Evolutionary conservation across 2,113 vertebrate genomes (phyloP), one percentile per base, ranked within the genome.

Genomic region (Cyphomyrus discorhynchus): DNA sequence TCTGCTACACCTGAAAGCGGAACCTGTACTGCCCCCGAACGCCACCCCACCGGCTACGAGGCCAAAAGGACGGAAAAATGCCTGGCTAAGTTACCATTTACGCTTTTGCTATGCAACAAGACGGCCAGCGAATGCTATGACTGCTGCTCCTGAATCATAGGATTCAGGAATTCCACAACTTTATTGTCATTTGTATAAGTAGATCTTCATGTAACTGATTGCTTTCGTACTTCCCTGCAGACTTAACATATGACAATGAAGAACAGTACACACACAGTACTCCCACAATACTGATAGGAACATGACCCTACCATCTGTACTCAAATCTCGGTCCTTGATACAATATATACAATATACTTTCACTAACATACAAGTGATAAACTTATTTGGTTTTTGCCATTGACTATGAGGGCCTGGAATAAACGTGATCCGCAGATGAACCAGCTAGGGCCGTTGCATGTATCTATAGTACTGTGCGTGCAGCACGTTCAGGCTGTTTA

Each of bases 301-400:
- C n/a, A 66, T 66, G 62, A 27, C 24, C n/a, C 24, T 66, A 27
- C n/a, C 2, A 8, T 27, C 3, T 27, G 10, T 66, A 66, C 62
- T 27, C 9, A 66, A 66, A 66, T 66, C 62, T 31, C 13, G 3
- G 2, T 27, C 9, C 9, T 66, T 66, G 62, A 11, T 27, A 66
- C n/a, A 27, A 3, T 27, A 27, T 66, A 66, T 66, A 31, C 9
- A 27, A 27, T 27, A 27, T 27, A 31, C 58, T 9, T 62, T 27
- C n/a, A 66, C 4, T 66, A 66, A 66, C n/a, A 66, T 66, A 27
- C 19, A 66, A 27, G n/a, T 10, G 31, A 3, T 66, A 27, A 66
- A 31, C 62, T 31, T 66, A 11, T 66, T 21, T 56, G 1, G 24
- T 83, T 66, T 95, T 95, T 31, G 11, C 31, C 74, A 2, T 42